phyloP scores from a whole-genome alignment of 2,113 vertebrate genomes.

The Nematolebias whitei region DNA sequence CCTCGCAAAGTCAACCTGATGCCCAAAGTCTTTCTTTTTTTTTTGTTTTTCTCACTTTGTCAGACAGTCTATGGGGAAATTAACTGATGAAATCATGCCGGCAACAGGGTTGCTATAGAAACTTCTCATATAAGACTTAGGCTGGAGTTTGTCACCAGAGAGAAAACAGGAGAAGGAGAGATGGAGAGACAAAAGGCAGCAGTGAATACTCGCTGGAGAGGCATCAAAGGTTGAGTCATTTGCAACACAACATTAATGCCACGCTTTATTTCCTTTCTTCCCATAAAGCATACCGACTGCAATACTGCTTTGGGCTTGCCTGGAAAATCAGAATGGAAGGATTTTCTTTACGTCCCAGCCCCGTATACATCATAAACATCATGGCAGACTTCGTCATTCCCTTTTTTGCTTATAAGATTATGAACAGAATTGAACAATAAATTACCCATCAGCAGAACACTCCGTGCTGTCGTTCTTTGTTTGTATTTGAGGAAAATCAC shows the following conservation, averaged over 20 bases:
- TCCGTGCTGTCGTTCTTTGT: constrained; percentile 17
- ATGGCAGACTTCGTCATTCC: neutral
- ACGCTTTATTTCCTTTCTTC: constrained; percentile 45
- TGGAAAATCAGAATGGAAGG: constrained; percentile 9
- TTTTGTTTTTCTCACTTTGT: constrained; percentile 59
- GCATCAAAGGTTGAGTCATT: constrained; percentile 59
- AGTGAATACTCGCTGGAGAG: constrained; percentile 52
- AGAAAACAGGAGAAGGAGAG: constrained; percentile 35
- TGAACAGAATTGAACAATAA: constrained; percentile 33
- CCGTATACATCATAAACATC: constrained; percentile 39
- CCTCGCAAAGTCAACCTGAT: constrained; percentile 51
- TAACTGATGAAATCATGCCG: constrained; percentile 70
- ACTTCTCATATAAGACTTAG: constrained; percentile 70
- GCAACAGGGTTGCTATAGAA: constrained; percentile 76
- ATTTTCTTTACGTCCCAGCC: constrained; percentile 12
- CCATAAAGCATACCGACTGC: neutral
- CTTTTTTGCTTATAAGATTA: constrained; percentile 40
- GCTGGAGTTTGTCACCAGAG: constrained; percentile 61
- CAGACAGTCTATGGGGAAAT: constrained; percentile 71
- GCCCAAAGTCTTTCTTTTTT: constrained; percentile 30
- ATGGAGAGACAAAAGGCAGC: constrained; percentile 39
- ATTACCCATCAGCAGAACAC: constrained; percentile 34
- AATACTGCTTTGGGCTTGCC: constrained; percentile 6
- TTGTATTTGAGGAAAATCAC: constrained; percentile 40
- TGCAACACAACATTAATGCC: constrained; percentile 53